These are phyloP conservation scores for Drepanosiphum platanoidis DNA, from an alignment of 2,888 invertebrate genomes.

Conservation along the genomic window DNA sequence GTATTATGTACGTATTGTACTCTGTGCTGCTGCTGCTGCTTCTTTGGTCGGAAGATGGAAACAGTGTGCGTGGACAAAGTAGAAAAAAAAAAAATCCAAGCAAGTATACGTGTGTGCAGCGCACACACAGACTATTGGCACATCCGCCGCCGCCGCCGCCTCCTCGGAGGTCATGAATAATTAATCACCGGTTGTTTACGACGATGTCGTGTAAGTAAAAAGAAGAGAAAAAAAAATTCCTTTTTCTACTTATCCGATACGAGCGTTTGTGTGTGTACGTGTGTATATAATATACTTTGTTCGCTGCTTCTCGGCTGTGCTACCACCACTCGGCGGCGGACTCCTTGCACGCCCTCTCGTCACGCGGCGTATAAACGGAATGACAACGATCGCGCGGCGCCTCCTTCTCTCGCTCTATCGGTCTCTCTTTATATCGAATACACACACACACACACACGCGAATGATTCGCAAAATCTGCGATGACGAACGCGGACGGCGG, in stretches of 20 bases:
- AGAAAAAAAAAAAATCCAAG: neutral
- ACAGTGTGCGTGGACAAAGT: neutral
- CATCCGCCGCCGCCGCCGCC: constrained; percentile 23
- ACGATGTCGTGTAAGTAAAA: constrained; percentile 25
- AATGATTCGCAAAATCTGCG: neutral
- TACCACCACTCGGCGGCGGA: neutral
- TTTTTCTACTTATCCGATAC: constrained; percentile 22
- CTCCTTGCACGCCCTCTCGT: neutral
- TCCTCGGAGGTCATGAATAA: constrained; percentile 39
- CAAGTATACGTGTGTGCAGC: constrained; percentile 21
- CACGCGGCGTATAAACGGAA: neutral
- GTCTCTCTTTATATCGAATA: neutral
- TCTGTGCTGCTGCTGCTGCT: neutral
- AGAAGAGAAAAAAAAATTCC: constrained; percentile 13
- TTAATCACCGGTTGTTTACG: constrained; percentile 40
- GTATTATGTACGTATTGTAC: neutral
- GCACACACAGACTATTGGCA: constrained; percentile 5
- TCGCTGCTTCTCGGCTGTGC: neutral
- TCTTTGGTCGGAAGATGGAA: neutral
- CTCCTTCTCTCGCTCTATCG: no score
- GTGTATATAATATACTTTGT: neutral
- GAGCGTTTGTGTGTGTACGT: neutral
- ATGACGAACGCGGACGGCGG: neutral
- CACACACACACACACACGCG: neutral
- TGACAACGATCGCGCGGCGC: neutral